phyloP scores from a whole-genome alignment of 2,888 invertebrate species.

The Tetranychus piercei region DNA sequence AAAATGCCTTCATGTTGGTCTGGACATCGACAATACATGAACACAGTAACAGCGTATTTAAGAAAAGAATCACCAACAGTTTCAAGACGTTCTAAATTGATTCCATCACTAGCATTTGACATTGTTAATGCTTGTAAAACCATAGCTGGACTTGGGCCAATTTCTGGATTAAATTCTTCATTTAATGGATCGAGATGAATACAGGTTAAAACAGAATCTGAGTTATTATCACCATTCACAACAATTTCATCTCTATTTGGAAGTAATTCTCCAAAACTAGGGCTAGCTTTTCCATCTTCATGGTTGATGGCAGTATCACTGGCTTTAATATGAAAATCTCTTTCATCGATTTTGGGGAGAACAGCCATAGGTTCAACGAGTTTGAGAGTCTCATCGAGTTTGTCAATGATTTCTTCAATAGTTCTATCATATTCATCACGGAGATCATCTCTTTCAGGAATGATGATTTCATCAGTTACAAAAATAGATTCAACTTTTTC shows the following conservation, averaged over 20 bases:
- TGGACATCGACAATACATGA: slow-evolving; percentile 82
- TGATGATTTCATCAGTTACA: not conserved
- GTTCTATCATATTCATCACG: not conserved
- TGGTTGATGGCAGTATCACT: too few species aligned
- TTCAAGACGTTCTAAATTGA: slow-evolving; percentile 86
- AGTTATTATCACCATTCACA: slow-evolving; percentile 15
- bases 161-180: slow-evolving; percentile 10
- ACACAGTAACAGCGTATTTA: slow-evolving; percentile 89
- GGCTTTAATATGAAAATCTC: too few species aligned
- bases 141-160: slow-evolving; percentile 78
- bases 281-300: slow-evolving; percentile 5
- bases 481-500: not conserved
- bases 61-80: slow-evolving; percentile 89
- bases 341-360: too few species aligned
- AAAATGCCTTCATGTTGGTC: slow-evolving; percentile 94
- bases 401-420: not conserved
- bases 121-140: slow-evolving; percentile 86
- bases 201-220: slow-evolving; percentile 4
- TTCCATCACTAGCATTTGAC: slow-evolving; percentile 97
- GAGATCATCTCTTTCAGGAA: not conserved
- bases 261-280: slow-evolving; percentile 27
- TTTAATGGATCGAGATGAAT: slow-evolving; percentile 18
- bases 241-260: slow-evolving; percentile 25
- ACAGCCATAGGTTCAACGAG: not conserved
- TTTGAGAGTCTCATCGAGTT: not conserved